Percentiles rank a stretch among this genome's conserved stretches.
Conservation (phyloP, 1,140 invertebrate genomes). For the Araneus ventricosus region DNA sequence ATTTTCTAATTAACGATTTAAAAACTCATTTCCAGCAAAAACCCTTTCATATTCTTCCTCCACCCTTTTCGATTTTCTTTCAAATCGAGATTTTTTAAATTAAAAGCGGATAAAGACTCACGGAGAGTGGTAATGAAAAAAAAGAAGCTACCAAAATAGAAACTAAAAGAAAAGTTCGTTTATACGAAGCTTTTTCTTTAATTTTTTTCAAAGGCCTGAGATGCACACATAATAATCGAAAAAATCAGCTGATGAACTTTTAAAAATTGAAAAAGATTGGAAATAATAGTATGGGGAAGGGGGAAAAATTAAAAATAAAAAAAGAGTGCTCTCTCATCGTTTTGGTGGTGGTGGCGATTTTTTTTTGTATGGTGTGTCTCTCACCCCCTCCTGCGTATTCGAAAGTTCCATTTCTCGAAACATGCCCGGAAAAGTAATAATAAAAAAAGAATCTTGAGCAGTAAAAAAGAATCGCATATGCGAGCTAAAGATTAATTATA, state of each 20-base stretch:
- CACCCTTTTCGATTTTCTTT: slow-evolving; percentile 30
- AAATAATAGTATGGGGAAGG: slow-evolving; percentile 34
- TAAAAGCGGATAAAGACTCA: slow-evolving; percentile 65
- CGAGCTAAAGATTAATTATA: slow-evolving; percentile 66
- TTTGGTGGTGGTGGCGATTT: not conserved
- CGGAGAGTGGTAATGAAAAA: not conserved
- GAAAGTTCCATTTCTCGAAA: slow-evolving; percentile 33
- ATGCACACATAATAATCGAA: slow-evolving; percentile 49
- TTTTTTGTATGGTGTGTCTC: not conserved
- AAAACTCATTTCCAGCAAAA: slow-evolving; percentile 68
- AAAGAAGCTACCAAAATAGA: not conserved
- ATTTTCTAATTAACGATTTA: slow-evolving; percentile 74
- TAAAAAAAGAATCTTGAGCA: slow-evolving; percentile 19
- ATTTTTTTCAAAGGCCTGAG: slow-evolving; percentile 12
- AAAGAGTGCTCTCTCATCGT: not conserved
- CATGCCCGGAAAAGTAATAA: not conserved
- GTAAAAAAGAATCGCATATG: slow-evolving; percentile 22
- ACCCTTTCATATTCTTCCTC: slow-evolving; percentile 42
- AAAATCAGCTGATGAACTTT: slow-evolving; percentile 70
- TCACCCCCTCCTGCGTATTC: slow-evolving; percentile 31
- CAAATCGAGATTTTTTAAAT: slow-evolving; percentile 62
- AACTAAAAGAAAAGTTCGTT: slow-evolving; percentile 7
- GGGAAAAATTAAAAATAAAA: not conserved
- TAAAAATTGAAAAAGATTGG: slow-evolving; percentile 52
- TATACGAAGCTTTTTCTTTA: slow-evolving; percentile 42